Evolutionary conservation across 2,888 invertebrate species (phyloP).

Genomic region (Heliconius erato): DNA sequence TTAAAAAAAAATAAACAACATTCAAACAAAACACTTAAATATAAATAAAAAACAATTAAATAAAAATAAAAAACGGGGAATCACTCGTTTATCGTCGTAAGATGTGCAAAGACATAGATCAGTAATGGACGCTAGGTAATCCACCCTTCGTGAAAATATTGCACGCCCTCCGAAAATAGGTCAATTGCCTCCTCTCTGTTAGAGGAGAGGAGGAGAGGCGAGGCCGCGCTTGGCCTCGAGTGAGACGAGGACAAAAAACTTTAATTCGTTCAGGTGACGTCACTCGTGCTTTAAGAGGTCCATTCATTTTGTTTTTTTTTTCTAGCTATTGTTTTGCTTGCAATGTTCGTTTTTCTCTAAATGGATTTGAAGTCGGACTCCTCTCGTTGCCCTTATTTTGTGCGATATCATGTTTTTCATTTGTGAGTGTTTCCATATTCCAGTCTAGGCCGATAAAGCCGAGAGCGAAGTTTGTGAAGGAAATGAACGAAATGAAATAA

Average conservation of each 20-base stretch:
- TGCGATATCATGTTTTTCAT: conserved; percentile 54
- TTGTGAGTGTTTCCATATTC: conserved; percentile 52
- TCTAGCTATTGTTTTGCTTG: conserved; percentile 74
- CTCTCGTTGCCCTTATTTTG: conserved; percentile 56
- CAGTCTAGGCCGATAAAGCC: conserved; percentile 47
- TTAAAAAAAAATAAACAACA: neutral
- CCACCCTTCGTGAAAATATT: conserved; percentile 81
- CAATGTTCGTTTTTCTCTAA: conserved; percentile 38
- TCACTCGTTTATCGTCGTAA: conserved; percentile 50
- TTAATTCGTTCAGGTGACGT: conserved; percentile 84
- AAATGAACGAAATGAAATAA: conserved; percentile 67
- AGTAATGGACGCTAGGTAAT: conserved; percentile 69
- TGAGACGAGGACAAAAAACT: conserved; percentile 69
- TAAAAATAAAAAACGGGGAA: conserved; percentile 40
- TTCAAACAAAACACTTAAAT: neutral
- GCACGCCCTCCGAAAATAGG: conserved; percentile 83
- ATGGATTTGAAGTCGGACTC: conserved; percentile 57
- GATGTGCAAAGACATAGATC: conserved; percentile 61
- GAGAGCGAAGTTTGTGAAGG: conserved; percentile 58
- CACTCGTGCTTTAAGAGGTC: conserved; percentile 76
- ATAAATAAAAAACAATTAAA: conserved; percentile 27
- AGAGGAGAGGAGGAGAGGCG: conserved; percentile 63
- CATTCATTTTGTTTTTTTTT: conserved; percentile 73
- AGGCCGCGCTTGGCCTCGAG: conserved; percentile 58
- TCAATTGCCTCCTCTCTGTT: conserved; percentile 78